These are phyloP conservation scores for Darevskia nairensis DNA, from an alignment of 2,797 vertebrate genomes.

Conservation along the genomic window DNA sequence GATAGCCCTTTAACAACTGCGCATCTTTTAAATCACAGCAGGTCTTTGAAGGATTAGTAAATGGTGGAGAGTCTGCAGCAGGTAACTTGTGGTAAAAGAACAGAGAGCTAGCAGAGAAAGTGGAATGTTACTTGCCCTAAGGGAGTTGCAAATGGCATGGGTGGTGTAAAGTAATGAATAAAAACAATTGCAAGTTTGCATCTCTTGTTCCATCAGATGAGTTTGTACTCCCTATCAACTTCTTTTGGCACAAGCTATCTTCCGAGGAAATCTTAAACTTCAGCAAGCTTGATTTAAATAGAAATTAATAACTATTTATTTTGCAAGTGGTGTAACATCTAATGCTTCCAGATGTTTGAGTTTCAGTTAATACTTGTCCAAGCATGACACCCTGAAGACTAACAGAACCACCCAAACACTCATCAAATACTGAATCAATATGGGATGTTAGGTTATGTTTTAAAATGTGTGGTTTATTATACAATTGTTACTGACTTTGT, in stretches of 20 bases:
- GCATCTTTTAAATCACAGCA: no score
- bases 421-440: conserved; percentile 18
- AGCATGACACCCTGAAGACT: conserved; percentile 22
- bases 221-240: neutral
- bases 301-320: conserved; percentile 31
- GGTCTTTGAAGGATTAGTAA: no score
- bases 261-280: conserved; percentile 1
- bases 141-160: neutral
- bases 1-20: no score
- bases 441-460: neutral
- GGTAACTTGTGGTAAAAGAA: neutral
- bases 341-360: conserved; percentile 19
- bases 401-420: conserved; percentile 8
- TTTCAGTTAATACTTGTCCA: conserved; percentile 22
- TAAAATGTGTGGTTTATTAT: neutral
- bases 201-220: neutral
- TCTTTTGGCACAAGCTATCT: neutral
- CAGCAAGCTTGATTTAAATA: conserved; percentile 30
- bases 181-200: neutral
- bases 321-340: neutral
- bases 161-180: conserved; percentile 1
- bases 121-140: neutral
- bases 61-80: neutral
- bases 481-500: neutral
- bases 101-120: no score